phyloP scores from a whole-genome alignment of 53 echinoderm and acorn worm genomes.

The Apostichopus leukothele region DNA sequence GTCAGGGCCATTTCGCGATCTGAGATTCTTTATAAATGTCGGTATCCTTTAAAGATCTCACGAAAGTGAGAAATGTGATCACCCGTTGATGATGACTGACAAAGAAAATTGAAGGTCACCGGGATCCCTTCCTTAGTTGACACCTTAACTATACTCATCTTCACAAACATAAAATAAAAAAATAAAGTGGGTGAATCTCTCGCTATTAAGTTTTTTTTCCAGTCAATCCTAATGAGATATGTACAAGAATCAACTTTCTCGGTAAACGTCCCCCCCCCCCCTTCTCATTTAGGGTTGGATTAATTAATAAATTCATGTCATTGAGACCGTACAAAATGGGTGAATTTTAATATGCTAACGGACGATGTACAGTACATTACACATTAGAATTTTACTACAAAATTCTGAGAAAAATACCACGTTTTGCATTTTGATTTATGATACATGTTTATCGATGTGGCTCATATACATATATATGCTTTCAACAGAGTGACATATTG shows the following conservation, averaged over 20 bases:
- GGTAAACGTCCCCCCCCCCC: too few relatives aligned
- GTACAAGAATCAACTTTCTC: background rate
- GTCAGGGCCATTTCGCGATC: constrained; percentile 10
- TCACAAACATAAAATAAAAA: background rate
- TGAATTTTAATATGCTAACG: background rate
- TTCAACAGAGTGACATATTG: too few relatives aligned
- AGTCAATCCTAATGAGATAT: background rate
- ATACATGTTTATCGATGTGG: too few relatives aligned
- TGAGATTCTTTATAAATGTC: background rate
- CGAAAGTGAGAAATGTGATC: background rate
- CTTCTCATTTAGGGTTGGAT: too few relatives aligned
- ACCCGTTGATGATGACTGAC: background rate
- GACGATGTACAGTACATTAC: background rate
- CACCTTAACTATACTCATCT: background rate
- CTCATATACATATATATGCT: too few relatives aligned
- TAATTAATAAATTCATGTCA: background rate
- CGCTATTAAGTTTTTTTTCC: background rate
- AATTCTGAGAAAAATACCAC: too few relatives aligned
- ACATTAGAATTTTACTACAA: too few relatives aligned
- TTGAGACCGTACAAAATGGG: background rate
- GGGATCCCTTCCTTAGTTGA: background rate
- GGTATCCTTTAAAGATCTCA: background rate
- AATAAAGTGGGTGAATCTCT: background rate
- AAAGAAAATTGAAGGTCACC: background rate
- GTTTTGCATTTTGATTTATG: too few relatives aligned